Conservation (phyloP, 2,797 vertebrate genomes). For the Yasuhikotakia modesta region DNA sequence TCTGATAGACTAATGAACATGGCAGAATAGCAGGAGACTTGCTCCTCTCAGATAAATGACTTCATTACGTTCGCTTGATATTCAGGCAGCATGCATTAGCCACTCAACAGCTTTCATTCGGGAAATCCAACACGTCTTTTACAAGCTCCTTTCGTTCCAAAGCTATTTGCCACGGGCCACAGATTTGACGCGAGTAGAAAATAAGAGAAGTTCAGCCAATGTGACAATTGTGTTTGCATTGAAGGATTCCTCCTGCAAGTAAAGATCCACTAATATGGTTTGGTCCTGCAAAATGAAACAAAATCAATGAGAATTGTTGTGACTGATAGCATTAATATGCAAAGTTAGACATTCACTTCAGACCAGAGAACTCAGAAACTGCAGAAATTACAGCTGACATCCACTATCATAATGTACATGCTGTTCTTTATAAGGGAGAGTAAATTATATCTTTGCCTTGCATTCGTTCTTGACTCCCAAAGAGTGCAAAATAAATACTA, state of each 20-base stretch:
- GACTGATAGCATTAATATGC: conserved; percentile 69
- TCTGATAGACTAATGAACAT: conserved; percentile 79
- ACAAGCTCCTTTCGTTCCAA: conserved; percentile 52
- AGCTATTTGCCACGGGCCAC: conserved; percentile 59
- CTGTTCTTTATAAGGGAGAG: conserved; percentile 11
- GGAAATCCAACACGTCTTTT: conserved; percentile 67
- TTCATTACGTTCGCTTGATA: conserved; percentile 79
- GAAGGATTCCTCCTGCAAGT: conserved; percentile 33
- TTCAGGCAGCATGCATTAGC: conserved; percentile 70
- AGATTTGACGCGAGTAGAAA: conserved; percentile 38
- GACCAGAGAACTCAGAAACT: conserved; percentile 19
- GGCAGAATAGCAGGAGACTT: conserved; percentile 74
- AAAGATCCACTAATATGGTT: conserved; percentile 53
- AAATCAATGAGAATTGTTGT: conserved; percentile 52
- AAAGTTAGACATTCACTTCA: conserved; percentile 58
- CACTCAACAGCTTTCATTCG: conserved; percentile 66
- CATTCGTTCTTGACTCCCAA: not conserved
- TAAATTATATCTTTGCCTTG: conserved; percentile 5
- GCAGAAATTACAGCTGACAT: conserved; percentile 24
- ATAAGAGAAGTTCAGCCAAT: conserved; percentile 48
- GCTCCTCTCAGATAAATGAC: conserved; percentile 80
- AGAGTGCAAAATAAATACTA: conserved; percentile 2
- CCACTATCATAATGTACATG: conserved; percentile 19
- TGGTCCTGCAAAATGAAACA: conserved; percentile 37
- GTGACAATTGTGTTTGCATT: conserved; percentile 51